These are phyloP conservation scores for Eupithecia subfuscata DNA, from an alignment of 2,888 invertebrate genomes.

Conservation along the genomic window DNA sequence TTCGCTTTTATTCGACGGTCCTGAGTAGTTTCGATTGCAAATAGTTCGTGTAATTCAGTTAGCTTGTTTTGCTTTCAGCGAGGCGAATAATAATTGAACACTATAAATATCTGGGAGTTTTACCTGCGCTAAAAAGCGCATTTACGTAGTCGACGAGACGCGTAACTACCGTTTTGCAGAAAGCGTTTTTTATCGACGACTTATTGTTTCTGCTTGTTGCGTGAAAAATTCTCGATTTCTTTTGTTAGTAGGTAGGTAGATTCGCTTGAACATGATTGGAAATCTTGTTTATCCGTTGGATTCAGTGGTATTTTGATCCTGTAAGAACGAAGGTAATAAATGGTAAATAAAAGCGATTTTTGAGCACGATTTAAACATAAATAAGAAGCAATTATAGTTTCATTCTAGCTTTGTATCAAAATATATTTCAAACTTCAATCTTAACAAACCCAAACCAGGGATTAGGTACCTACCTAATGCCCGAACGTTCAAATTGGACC, in stretches of 20 bases:
- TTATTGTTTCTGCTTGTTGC: slow-evolving; percentile 67
- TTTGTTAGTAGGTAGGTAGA: slow-evolving; percentile 46
- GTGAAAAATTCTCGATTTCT: slow-evolving; percentile 63
- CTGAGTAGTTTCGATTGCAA: slow-evolving; percentile 80
- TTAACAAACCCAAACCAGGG: neutral
- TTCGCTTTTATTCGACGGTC: slow-evolving; percentile 78
- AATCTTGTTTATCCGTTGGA: neutral
- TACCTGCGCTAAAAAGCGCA: slow-evolving; percentile 59
- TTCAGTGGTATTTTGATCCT: neutral
- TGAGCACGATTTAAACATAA: neutral
- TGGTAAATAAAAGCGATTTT: neutral
- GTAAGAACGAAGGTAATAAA: neutral
- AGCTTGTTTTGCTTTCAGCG: slow-evolving; percentile 56
- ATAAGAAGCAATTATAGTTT: neutral
- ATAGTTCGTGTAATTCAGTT: slow-evolving; percentile 81
- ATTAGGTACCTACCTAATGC: neutral
- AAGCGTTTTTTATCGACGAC: slow-evolving; percentile 57
- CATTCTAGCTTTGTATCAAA: neutral
- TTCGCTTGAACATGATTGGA: slow-evolving; percentile 38
- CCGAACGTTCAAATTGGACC: slow-evolving; percentile 1
- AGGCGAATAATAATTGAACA: slow-evolving; percentile 63
- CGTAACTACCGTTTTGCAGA: slow-evolving; percentile 63
- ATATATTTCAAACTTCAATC: neutral
- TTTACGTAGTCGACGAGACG: slow-evolving; percentile 69
- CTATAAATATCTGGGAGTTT: slow-evolving; percentile 61